phyloP scores from a whole-genome alignment of 1,140 invertebrate species.

The Pissodes strobi region DNA sequence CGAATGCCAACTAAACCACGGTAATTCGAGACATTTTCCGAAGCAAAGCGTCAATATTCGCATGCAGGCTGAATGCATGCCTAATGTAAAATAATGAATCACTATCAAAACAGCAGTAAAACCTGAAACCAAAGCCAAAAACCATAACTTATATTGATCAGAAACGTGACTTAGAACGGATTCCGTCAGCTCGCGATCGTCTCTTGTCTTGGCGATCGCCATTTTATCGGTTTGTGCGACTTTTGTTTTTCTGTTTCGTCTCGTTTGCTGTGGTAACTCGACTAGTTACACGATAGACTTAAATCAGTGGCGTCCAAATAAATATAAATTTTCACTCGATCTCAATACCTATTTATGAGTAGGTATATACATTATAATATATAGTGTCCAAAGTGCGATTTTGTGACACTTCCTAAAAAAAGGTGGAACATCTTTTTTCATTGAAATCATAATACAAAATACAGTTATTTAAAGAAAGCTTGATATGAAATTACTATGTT shows the following conservation, averaged over 20 bases:
- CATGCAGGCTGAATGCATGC: slow-evolving; percentile 31
- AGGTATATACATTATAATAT: too few species aligned
- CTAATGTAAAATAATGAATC: slow-evolving; percentile 39
- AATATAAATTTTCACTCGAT: too few species aligned
- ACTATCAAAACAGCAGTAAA: slow-evolving; percentile 39
- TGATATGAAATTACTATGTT: too few species aligned
- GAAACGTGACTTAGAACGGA: slow-evolving; percentile 36
- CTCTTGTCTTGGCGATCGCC: slow-evolving; percentile 36
- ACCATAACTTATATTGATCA: slow-evolving; percentile 41
- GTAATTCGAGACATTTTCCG: slow-evolving; percentile 24
- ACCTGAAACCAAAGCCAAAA: slow-evolving; percentile 35
- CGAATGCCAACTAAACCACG: slow-evolving; percentile 2
- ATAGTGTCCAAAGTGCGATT: too few species aligned
- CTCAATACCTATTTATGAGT: too few species aligned
- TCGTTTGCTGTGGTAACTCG: not conserved
- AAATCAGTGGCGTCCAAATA: not conserved
- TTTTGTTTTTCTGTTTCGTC: slow-evolving; percentile 20
- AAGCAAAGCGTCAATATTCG: slow-evolving; percentile 19
- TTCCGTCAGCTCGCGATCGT: slow-evolving; percentile 28
- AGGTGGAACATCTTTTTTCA: too few species aligned
- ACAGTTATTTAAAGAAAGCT: too few species aligned
- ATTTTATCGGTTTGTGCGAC: slow-evolving; percentile 28
- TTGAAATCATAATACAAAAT: too few species aligned
- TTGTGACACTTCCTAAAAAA: too few species aligned
- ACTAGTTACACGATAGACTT: not conserved